Conservation (phyloP, 1,140 invertebrate species). For the Magallana angulata region DNA sequence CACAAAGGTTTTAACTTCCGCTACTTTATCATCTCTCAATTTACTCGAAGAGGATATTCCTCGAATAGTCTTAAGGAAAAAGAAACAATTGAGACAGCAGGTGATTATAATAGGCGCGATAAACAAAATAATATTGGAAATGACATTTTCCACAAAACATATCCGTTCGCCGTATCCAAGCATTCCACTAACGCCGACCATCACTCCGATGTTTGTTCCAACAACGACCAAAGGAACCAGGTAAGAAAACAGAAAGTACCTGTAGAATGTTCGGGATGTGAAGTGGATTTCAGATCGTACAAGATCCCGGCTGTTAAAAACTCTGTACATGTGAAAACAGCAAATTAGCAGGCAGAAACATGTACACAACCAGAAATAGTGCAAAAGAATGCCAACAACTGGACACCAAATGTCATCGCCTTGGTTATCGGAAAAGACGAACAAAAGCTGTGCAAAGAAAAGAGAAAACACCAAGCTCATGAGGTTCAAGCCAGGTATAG, state of each 20-base stretch:
- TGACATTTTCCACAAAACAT: slow-evolving; percentile 15
- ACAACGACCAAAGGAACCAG: neutral
- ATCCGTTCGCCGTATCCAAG: slow-evolving; percentile 1
- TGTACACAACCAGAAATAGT: slow-evolving; percentile 41
- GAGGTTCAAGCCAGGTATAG: slow-evolving; percentile 27
- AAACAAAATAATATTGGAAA: neutral
- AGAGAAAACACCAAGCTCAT: slow-evolving; percentile 45
- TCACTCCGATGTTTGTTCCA: slow-evolving; percentile 2
- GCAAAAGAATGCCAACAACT: slow-evolving; percentile 31
- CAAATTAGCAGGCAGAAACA: slow-evolving; percentile 30
- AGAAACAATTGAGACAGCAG: neutral
- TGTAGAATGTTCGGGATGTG: neutral
- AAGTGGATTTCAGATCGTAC: slow-evolving; percentile 3
- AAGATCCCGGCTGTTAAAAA: neutral
- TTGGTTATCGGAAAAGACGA: neutral
- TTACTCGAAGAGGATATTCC: neutral
- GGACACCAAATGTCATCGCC: neutral
- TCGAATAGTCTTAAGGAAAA: slow-evolving; percentile 11
- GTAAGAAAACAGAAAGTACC: neutral
- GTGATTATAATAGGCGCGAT: neutral
- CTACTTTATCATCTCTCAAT: slow-evolving; percentile 4
- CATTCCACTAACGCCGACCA: neutral
- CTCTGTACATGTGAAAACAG: slow-evolving; percentile 44
- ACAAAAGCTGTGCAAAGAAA: slow-evolving; percentile 39
- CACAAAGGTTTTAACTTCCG: neutral